A percentile compares a stretch with the other conserved stretches of the same genome.
Evolutionary conservation across 2,888 invertebrate genomes (phyloP).

Genomic region (Fragum sueziense): DNA sequence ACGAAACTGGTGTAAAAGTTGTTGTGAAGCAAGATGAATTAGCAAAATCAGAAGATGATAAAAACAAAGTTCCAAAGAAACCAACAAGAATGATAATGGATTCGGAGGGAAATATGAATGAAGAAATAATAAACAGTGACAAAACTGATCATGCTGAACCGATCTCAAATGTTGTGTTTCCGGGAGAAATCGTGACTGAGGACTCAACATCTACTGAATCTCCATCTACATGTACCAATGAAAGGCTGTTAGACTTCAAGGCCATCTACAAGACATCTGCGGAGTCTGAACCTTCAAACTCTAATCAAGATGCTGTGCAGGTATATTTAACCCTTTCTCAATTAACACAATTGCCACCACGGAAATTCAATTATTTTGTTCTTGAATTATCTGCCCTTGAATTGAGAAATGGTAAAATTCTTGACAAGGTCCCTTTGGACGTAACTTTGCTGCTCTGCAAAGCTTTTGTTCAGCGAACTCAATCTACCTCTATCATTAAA

Average conservation of each 20-base stretch:
- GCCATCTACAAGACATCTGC: conserved; percentile 43
- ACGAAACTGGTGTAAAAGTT: conserved; percentile 38
- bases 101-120: conserved; percentile 41
- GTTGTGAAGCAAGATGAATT: conserved; percentile 32
- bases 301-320: not conserved
- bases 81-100: conserved; percentile 36
- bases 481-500: too few relatives aligned
- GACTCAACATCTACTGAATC: not conserved
- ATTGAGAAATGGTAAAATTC: too few relatives aligned
- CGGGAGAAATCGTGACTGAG: conserved; percentile 64
- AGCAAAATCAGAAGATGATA: conserved; percentile 11
- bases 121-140: not conserved
- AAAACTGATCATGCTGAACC: not conserved
- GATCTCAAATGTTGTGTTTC: conserved; percentile 49
- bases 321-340: too few relatives aligned
- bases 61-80: conserved; percentile 1
- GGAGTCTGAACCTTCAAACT: not conserved
- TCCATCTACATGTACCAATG: conserved; percentile 20
- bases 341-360: too few relatives aligned
- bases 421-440: too few relatives aligned
- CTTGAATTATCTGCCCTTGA: too few relatives aligned
- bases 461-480: too few relatives aligned
- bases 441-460: too few relatives aligned
- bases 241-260: conserved; percentile 55
- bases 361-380: too few relatives aligned